phyloP scores from a whole-genome alignment of 2,888 invertebrate species.

The Eupithecia pulchellata region DNA sequence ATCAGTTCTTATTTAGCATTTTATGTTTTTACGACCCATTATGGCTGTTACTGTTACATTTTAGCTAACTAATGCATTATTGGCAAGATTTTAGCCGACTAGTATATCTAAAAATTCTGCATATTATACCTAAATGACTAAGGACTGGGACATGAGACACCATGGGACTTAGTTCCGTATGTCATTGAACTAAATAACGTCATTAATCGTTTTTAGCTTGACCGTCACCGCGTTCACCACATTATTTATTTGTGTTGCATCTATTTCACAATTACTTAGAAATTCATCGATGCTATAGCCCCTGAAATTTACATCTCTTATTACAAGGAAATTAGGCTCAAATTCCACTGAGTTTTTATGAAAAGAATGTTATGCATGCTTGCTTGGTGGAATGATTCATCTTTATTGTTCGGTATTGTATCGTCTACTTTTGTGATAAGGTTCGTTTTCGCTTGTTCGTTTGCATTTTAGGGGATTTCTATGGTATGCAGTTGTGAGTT shows the following conservation, averaged over 20 bases:
- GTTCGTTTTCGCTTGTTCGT: slow-evolving; percentile 20
- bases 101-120: neutral
- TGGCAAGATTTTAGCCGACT: neutral
- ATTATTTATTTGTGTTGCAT: slow-evolving; percentile 13
- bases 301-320: slow-evolving; percentile 15
- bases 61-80: neutral
- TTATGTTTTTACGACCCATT: neutral
- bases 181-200: neutral
- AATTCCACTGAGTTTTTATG: slow-evolving; percentile 45
- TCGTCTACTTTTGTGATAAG: slow-evolving; percentile 8
- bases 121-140: neutral
- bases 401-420: slow-evolving; percentile 15
- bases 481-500: slow-evolving; percentile 40
- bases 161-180: neutral
- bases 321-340: slow-evolving; percentile 45
- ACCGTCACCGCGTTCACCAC: slow-evolving; percentile 10
- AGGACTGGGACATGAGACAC: too few relatives aligned
- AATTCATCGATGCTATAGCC: slow-evolving; percentile 39
- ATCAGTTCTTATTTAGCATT: neutral
- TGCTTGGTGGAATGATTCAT: slow-evolving; percentile 25
- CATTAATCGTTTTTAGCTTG: neutral
- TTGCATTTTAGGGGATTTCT: slow-evolving; percentile 36
- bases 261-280: slow-evolving; percentile 31
- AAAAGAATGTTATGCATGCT: slow-evolving; percentile 50
- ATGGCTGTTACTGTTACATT: neutral